Evolutionary conservation across 2,888 invertebrate species (phyloP), one percentile per base, ranked within the genome.

Genomic region (Orthosia cruda): DNA sequence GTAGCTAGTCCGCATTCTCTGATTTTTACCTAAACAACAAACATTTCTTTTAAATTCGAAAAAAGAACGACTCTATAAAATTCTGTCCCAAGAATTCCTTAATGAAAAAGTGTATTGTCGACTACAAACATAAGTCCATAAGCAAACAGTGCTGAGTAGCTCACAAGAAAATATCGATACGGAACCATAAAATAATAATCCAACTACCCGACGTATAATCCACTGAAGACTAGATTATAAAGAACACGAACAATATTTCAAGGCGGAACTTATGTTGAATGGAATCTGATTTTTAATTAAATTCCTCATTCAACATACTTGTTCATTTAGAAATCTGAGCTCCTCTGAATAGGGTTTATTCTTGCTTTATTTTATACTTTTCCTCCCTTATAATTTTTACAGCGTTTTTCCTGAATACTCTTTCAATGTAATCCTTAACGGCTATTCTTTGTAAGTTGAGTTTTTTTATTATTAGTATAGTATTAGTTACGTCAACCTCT

Each of bases 261-360:
- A 84, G 55, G 50, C 64, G 32, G 55, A 84, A 76, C 71, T 78
- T 85, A 81, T 63, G 68, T 18, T 82, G 74, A 85, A 85, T 85
- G 77, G 83, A 82, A 77, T 80, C 83, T 71, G 87, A 87, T 85
- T 85, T 85, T 87, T 87, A 87, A 86, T 86, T 82, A 82, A 85
- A 85, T 85, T 85, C 74, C 62, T 79, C 66, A 74, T 87, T 85
- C 76, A 87, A 85, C 82, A 85, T 79, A 73, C 80, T 87, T 82
- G 85, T 72, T 87, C 86, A 87, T 87, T 87, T 85, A 74, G 65
- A 82, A 74, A 80, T 79, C 83, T 75, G 65, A 79, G 69, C 77
- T 85, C 52, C n/a, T 67, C 59, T 82, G 75, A 85, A 82, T 74
- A 62, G 54, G 61, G 61, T 81, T 79, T 80, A 70, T 74, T 72